Conservation (phyloP, 2,888 invertebrate species). For the Blera fallax region DNA sequence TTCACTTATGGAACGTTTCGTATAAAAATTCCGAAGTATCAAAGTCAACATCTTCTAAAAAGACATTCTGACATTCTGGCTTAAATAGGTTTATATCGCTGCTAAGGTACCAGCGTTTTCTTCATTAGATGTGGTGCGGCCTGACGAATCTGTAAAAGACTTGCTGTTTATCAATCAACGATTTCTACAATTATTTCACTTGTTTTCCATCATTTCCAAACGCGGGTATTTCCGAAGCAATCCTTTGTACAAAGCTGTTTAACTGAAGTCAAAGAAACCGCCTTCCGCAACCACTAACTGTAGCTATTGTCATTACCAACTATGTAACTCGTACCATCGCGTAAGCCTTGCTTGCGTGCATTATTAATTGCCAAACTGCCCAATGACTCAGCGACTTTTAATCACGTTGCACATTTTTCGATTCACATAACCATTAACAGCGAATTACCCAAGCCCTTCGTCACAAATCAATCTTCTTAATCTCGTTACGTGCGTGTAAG, state of each 20-base stretch:
- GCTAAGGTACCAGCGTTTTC: too few species aligned
- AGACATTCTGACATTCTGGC: too few species aligned
- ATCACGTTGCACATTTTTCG: background rate
- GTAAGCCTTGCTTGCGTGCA: background rate
- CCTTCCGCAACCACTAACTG: background rate
- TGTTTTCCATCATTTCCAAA: background rate
- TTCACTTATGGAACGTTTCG: too few species aligned
- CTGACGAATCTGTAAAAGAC: too few species aligned
- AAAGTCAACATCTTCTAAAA: too few species aligned
- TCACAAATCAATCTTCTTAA: constrained; percentile 59
- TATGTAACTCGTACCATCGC: too few species aligned
- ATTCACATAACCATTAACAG: constrained; percentile 49
- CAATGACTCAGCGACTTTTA: background rate
- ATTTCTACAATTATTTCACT: background rate
- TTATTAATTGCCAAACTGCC: constrained; percentile 7
- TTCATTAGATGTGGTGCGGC: too few species aligned
- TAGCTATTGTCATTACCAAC: background rate
- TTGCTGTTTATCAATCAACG: background rate
- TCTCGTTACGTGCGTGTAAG: constrained; percentile 49
- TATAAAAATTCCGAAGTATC: too few species aligned
- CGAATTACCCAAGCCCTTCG: constrained; percentile 55
- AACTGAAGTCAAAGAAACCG: background rate
- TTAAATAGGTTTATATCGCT: too few species aligned
- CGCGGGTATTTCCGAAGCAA: background rate
- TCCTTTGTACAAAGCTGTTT: background rate